phyloP scores from a whole-genome alignment of 2,888 invertebrate genomes.

The Luffia ferchaultella region DNA sequence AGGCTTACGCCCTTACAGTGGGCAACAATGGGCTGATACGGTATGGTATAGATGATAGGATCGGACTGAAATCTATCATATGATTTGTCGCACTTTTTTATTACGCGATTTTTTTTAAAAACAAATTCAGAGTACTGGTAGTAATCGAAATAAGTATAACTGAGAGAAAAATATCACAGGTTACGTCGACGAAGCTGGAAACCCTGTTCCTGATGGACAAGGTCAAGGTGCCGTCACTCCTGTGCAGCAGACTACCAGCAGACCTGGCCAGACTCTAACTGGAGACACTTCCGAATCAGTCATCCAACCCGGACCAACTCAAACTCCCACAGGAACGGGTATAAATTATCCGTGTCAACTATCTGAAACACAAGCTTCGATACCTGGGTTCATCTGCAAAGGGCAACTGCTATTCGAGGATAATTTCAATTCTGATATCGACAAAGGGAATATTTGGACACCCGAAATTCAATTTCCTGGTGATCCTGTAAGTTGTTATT shows the following conservation, averaged over 20 bases:
- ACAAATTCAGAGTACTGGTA: no score
- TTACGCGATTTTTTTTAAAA: no score
- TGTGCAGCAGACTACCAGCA: neutral
- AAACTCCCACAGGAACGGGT: conserved; percentile 17
- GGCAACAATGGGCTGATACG: no score
- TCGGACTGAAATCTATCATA: no score
- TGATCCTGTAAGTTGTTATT: conserved; percentile 61
- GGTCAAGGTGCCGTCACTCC: conserved; percentile 7
- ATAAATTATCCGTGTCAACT: conserved; percentile 32
- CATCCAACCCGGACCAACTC: conserved; percentile 5
- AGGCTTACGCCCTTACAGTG: no score
- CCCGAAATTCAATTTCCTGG: conserved; percentile 66
- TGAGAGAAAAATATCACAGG: no score
- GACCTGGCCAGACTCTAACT: neutral
- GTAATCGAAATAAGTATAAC: no score
- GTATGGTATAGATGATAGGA: no score
- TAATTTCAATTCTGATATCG: conserved; percentile 50
- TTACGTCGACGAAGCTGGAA: conserved; percentile 40
- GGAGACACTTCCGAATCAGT: neutral
- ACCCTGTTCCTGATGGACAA: conserved; percentile 19
- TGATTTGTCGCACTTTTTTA: no score
- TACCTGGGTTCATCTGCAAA: conserved; percentile 50
- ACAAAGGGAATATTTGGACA: conserved; percentile 61
- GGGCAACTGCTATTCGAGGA: conserved; percentile 71
- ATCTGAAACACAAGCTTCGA: conserved; percentile 35